These are phyloP conservation scores for Coleophora flavipennella DNA, from an alignment of 2,888 invertebrate genomes.

Conservation along the genomic window DNA sequence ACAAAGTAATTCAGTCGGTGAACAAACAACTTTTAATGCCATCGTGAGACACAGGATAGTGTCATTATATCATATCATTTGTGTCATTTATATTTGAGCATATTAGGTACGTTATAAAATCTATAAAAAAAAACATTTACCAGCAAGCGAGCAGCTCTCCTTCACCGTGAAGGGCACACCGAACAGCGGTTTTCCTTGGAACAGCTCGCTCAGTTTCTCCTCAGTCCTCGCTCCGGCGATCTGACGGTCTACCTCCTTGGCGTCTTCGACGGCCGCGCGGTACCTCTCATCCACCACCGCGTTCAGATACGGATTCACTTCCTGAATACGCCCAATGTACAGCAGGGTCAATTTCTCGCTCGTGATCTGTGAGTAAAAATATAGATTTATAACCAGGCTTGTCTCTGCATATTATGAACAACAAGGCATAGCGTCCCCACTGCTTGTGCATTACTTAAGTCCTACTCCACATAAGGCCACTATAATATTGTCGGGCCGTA, in stretches of 20 bases:
- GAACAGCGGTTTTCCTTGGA: constrained; percentile 76
- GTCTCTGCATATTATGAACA: no score
- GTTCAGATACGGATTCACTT: constrained; percentile 78
- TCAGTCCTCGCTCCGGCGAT: constrained; percentile 30
- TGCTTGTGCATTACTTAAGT: no score
- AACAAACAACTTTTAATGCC: no score
- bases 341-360: constrained; percentile 72
- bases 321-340: constrained; percentile 76
- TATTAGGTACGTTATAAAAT: no score
- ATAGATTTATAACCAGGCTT: neutral
- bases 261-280: constrained; percentile 75
- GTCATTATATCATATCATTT: no score
- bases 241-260: constrained; percentile 68
- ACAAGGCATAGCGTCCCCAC: no score
- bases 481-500: no score
- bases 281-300: constrained; percentile 79
- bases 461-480: no score
- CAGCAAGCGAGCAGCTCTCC: constrained; percentile 82
- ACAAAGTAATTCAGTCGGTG: no score
- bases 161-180: constrained; percentile 89
- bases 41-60: no score
- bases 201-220: constrained; percentile 46
- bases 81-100: no score
- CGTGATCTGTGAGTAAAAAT: constrained; percentile 57
- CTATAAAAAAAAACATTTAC: no score